A percentile compares a stretch with the other conserved stretches of the same genome.
Evolutionary conservation across 2,113 vertebrate genomes (phyloP).

Genomic region (Rhagologus leucostigma): DNA sequence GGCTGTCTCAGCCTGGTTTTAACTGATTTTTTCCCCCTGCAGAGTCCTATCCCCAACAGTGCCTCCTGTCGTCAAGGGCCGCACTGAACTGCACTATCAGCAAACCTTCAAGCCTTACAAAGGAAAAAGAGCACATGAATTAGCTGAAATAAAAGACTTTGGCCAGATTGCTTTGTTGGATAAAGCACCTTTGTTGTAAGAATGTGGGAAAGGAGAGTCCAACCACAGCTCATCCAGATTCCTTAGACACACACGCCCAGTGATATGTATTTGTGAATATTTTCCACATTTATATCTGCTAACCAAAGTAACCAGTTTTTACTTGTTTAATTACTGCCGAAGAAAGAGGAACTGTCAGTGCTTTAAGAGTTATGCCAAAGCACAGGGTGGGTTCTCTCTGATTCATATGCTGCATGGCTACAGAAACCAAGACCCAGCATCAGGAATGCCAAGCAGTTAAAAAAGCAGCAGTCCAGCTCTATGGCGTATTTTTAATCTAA

Average conservation of each 20-base stretch:
- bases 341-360: slow-evolving; percentile 56
- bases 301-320: slow-evolving; percentile 64
- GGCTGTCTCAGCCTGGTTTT: neutral
- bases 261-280: slow-evolving; percentile 13
- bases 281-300: slow-evolving; percentile 58
- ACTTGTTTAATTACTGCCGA: slow-evolving; percentile 61
- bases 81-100: neutral
- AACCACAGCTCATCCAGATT: slow-evolving; percentile 61
- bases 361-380: slow-evolving; percentile 51
- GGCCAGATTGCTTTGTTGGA: slow-evolving; percentile 45
- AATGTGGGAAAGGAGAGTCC: slow-evolving; percentile 58
- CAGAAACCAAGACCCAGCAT: slow-evolving; percentile 58
- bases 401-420: slow-evolving; percentile 63
- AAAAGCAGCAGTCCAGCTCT: slow-evolving; percentile 1
- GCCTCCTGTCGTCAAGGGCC: neutral
- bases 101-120: neutral
- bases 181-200: slow-evolving; percentile 62
- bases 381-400: slow-evolving; percentile 59
- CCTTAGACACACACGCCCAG: slow-evolving; percentile 57
- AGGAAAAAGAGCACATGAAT: neutral
- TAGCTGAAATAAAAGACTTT: slow-evolving; percentile 53
- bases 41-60: neutral
- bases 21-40: neutral
- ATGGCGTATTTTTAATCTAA: slow-evolving; percentile 22
- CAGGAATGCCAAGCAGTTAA: slow-evolving; percentile 62